Evolutionary conservation across 1,140 invertebrate species (phyloP), one percentile per base, ranked within the genome.

Genomic region (Lepidurus couesii): DNA sequence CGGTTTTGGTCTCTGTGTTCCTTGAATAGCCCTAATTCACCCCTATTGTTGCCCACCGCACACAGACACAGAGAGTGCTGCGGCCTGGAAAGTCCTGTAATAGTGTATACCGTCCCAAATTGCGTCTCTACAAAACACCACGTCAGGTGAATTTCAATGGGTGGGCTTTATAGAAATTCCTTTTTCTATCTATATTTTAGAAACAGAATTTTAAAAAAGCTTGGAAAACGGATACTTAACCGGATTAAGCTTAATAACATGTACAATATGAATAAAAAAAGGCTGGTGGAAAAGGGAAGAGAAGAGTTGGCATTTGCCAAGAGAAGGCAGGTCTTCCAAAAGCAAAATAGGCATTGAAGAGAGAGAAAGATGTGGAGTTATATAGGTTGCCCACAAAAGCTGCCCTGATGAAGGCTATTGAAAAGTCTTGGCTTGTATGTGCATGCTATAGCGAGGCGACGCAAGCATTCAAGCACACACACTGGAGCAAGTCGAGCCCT

Each of bases 351-450:
- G 53, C 53, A 65, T 21, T 9, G 53, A 65, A 65, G 21, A 65
- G 53, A 65, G 13, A 65, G 53, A 65, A 65, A 65, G 53, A 65
- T 65, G 53, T 5, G 45, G 45, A 47, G 45, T 47, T 47, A 47
- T 65, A 65, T 13, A 65, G 53, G 53, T 65, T 65, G 53, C 53
- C 53, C 53, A 65, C 53, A 65, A 65, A 65, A 65, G 53, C 53
- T 65, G 53, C 53, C 53, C 53, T 65, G 53, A 65, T 65, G 53
- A 65, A 65, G 53, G 53, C 53, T 65, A 65, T 65, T 65, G 53
- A 65, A 65, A 65, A 65, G 53, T 65, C 53, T 13, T 3, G 53
- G 53, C 16, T 65, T 65, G 53, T 65, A 16, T 65, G 53, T 65
- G 53, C 53, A 65, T 65, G 21, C 53, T 11, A 34, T 34, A 65